Conservation (phyloP, 2,113 vertebrate species). For the Illadopsis cleaveri region DNA sequence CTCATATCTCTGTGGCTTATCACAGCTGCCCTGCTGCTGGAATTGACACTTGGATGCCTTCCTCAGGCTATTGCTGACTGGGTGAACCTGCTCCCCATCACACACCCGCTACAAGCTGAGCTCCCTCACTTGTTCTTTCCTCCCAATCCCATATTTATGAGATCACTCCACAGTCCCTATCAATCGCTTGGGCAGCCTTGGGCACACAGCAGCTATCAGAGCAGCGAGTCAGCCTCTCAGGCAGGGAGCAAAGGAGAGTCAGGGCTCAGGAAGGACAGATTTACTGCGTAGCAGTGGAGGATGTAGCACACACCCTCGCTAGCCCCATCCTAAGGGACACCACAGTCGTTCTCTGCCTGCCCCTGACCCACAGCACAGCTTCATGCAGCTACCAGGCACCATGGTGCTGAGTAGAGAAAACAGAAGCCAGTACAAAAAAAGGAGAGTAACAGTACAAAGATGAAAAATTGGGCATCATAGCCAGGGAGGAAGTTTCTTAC, state of each 20-base stretch:
- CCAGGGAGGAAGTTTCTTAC: neutral
- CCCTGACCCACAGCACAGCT: neutral
- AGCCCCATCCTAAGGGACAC: neutral
- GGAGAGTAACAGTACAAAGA: neutral
- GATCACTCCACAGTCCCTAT: neutral
- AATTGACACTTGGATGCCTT: neutral
- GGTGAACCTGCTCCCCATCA: neutral
- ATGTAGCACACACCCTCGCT: accelerated
- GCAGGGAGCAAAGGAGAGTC: neutral
- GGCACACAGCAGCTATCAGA: neutral
- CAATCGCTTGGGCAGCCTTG: neutral
- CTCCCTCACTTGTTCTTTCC: neutral
- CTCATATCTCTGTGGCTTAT: accelerated
- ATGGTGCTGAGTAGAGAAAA: neutral
- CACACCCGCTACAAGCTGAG: neutral
- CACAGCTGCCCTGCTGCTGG: neutral
- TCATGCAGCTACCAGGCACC: neutral
- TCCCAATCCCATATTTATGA: neutral
- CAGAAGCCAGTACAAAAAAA: neutral
- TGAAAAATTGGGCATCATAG: neutral
- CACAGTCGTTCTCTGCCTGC: accelerated
- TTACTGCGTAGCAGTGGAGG: neutral
- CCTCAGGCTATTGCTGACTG: neutral
- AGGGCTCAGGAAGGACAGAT: neutral
- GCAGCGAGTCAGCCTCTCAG: neutral